Conservation (phyloP, 2,797 vertebrate species). For the Hemitrygon akajei region DNA sequence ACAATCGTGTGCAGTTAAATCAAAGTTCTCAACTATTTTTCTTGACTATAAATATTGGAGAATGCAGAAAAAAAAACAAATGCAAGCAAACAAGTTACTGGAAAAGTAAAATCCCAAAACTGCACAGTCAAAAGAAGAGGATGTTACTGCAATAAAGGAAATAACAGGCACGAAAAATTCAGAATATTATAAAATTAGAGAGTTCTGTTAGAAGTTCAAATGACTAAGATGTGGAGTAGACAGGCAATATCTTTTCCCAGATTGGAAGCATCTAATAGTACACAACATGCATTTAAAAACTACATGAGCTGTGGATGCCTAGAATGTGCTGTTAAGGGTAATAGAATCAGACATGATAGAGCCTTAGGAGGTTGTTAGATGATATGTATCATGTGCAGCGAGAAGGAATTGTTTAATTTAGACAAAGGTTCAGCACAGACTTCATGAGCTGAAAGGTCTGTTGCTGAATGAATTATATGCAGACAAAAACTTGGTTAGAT, state of each 20-base stretch:
- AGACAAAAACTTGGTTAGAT: constrained; percentile 49
- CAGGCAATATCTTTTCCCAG: too few species aligned
- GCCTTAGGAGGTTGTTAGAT: too few species aligned
- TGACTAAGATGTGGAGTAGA: too few species aligned
- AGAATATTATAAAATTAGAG: not conserved
- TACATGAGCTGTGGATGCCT: not conserved
- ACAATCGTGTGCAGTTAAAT: not conserved
- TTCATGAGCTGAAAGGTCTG: too few species aligned
- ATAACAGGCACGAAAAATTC: not conserved
- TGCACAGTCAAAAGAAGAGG: not conserved
- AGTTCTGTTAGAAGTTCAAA: too few species aligned
- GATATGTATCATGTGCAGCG: too few species aligned
- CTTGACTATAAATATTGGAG: not conserved
- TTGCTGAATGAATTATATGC: not conserved
- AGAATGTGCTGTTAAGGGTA: not conserved
- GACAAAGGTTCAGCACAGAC: too few species aligned
- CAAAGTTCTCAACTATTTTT: not conserved
- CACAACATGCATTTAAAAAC: not conserved
- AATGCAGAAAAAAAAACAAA: not conserved
- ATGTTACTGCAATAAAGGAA: not conserved
- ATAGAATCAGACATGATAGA: too few species aligned
- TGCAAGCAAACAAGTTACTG: not conserved
- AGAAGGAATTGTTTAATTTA: too few species aligned
- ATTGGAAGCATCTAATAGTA: not conserved
- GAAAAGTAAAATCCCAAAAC: not conserved